Percentiles rank a stretch among this genome's conserved stretches.
Evolutionary conservation across 1,140 invertebrate species (phyloP).

Genomic region (Drosophila sp.): DNA sequence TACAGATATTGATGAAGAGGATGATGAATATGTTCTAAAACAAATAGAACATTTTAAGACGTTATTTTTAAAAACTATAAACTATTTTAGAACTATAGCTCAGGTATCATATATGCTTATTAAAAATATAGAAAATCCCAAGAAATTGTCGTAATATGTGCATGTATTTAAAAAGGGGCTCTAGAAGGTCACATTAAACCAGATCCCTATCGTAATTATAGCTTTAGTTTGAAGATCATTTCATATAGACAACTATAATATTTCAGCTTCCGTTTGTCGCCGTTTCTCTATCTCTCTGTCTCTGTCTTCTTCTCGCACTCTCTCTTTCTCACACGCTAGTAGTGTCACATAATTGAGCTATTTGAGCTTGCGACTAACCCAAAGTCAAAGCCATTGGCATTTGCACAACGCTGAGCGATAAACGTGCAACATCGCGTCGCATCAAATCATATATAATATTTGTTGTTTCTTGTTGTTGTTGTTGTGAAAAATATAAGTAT

Average conservation of each 20-base stretch:
- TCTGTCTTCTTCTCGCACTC: background rate
- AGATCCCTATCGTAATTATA: background rate
- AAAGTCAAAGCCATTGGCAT: conserved; percentile 27
- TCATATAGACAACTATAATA: background rate
- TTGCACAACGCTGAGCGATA: conserved; percentile 17
- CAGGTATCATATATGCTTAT: too few relatives aligned
- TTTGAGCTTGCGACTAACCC: conserved; percentile 33
- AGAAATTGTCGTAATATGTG: too few relatives aligned
- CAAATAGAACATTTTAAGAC: too few relatives aligned
- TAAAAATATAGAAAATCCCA: too few relatives aligned
- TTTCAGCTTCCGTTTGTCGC: conserved; percentile 2
- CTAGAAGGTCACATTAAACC: conserved; percentile 9
- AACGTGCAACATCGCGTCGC: conserved; percentile 34
- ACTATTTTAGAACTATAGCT: too few relatives aligned
- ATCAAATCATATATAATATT: conserved; percentile 76
- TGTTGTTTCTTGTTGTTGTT: conserved; percentile 11
- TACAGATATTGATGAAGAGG: too few relatives aligned
- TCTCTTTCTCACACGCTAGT: conserved; percentile 8
- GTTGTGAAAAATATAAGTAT: conserved; percentile 36
- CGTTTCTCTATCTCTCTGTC: background rate
- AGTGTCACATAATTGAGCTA: conserved; percentile 76
- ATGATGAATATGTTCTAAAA: too few relatives aligned
- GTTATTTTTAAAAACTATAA: too few relatives aligned
- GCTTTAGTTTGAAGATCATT: background rate
- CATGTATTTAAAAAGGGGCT: too few relatives aligned